Conservation (phyloP, 2,888 invertebrate species). For the Rhaphigaster nebulosa region DNA sequence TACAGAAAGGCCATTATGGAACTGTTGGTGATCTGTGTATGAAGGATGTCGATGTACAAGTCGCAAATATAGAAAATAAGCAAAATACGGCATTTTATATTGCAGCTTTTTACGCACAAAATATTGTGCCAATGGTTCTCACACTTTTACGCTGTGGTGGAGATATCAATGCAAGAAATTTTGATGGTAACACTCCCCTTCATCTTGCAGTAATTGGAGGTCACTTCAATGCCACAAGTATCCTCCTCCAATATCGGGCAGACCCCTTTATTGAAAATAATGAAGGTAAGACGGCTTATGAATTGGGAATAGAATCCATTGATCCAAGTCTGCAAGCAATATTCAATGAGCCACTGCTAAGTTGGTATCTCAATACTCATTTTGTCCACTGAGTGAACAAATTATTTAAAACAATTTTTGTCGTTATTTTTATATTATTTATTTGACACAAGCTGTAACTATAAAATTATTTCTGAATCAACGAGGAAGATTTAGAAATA, state of each 20-base stretch:
- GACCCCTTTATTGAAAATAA: background rate
- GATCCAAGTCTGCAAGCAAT: background rate
- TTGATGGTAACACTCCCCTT: slow-evolving; percentile 1
- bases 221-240: background rate
- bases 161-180: background rate
- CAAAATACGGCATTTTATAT: background rate
- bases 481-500: background rate
- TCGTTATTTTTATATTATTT: background rate
- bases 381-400: background rate
- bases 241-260: background rate
- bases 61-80: background rate
- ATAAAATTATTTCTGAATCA: background rate
- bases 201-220: background rate
- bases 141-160: background rate
- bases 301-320: background rate
- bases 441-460: background rate
- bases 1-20: background rate
- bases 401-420: background rate
- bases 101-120: background rate
- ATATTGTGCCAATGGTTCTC: background rate
- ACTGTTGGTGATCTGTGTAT: background rate
- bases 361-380: background rate
- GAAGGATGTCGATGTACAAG: background rate
- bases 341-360: background rate
- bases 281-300: background rate